Evolutionary conservation across 2,888 invertebrate species (phyloP), one percentile per base, ranked within the genome.

Genomic region (Cantharis rufa): DNA sequence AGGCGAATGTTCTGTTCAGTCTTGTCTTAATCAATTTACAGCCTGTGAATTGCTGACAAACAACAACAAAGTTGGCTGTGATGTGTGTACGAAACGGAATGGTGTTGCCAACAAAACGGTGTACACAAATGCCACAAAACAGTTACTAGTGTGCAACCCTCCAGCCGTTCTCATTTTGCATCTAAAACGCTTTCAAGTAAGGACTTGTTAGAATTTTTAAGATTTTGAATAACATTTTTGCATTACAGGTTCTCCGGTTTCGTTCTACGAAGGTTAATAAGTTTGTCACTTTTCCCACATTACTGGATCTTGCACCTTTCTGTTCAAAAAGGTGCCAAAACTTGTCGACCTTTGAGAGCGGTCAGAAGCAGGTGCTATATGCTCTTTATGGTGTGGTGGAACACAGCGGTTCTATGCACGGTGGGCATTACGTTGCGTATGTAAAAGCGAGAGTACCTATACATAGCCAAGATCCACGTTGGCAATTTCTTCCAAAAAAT

Each of bases 151-250:
- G 28, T 95, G 95, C 80, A 93, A 93, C 85, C 97, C 98, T 21
- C 99, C 99, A 0, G 95, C 97, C 4, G 94, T 99, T 72, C 91
- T 99, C 1, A 99, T 98, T 73, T 89, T 99, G 18, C 99, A 99
- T 86, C 89, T 99, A 80, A 99, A 99, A 89, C 90, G 99, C 79
- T 99, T 99, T 89, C 97, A 98, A 89, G 93, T 97, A 85, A 81
- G 79, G 62, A 21, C 32, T 70, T 21, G 0, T 1, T 28, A 27
- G 15, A 61, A 13, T 32, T 48, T 70, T 1, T 5, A 48, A 48
- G 1, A 48, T 15, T 13, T 21, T 28, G 63, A 15, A 48, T 70
- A 24, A 63, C 15, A 21, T 16, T 9, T 28, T 66, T 32, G 21
- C 7, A 48, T 72, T 75, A 63, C 74, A 86, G 85, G 86, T 86